These are phyloP conservation scores for Sebastes flavidus DNA, from an alignment of 2,797 vertebrate species.

Conservation along the genomic window DNA sequence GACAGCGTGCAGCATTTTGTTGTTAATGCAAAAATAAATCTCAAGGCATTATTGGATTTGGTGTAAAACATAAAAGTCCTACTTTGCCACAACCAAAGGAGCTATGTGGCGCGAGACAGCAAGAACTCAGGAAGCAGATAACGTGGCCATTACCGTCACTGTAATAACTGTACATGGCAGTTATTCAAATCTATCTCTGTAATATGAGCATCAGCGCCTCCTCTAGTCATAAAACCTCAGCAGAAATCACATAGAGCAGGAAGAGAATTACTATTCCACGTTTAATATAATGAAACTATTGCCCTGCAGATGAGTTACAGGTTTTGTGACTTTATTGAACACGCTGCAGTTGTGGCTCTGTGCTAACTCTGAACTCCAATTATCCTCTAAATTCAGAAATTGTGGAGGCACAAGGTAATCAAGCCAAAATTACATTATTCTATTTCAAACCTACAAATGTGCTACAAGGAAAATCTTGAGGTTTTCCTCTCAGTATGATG, in stretches of 20 bases:
- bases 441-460: background rate
- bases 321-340: constrained; percentile 45
- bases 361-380: background rate
- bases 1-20: background rate
- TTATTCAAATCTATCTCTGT: constrained; percentile 63
- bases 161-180: constrained; percentile 46
- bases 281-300: constrained; percentile 35
- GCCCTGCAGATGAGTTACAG: constrained; percentile 45
- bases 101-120: constrained; percentile 16
- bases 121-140: constrained; percentile 16
- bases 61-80: constrained; percentile 50
- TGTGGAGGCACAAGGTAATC: background rate
- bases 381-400: background rate
- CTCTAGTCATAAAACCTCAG: constrained; percentile 28
- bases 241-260: constrained; percentile 44
- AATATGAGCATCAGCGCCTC: constrained; percentile 44
- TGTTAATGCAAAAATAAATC: constrained; percentile 50
- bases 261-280: constrained; percentile 34
- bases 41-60: constrained; percentile 34
- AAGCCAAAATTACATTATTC: background rate
- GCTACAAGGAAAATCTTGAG: background rate
- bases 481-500: background rate
- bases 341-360: background rate
- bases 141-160: constrained; percentile 35
- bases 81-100: constrained; percentile 32